Evolutionary conservation across 1,140 invertebrate species (phyloP), one percentile per base, ranked within the genome.

Genomic region (Cotesia typhae): DNA sequence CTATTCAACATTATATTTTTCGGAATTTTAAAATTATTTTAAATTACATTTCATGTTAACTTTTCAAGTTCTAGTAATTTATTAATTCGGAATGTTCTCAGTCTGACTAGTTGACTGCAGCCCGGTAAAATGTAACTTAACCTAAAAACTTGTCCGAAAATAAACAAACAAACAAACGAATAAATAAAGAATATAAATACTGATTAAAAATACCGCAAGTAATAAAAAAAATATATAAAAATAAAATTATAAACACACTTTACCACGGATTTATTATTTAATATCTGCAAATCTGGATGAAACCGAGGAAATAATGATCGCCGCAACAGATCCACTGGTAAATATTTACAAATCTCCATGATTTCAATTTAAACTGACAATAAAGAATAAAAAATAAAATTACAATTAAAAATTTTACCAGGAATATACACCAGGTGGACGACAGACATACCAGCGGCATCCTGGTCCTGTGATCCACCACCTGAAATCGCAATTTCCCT

Each of bases 391-490:
- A 10, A 65, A 59, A 57, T 60, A 37, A 60, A 57, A 20, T 68
- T 17, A 66, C 7, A 55, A 12, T 5, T 28, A 73, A 51, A 66
- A 68, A 51, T 63, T 10, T 67, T 10, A 4, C 35, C 83, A 94
- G 93, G 94, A 96, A 88, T 96, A 94, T 90, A 89, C 94, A 88
- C 95, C 95, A 80, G 93, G 93, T 89, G 95, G 95, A 80, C 90
- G 94, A 84, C 91, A 93, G 82, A 92, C 94, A 84, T 87, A 94
- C 80, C 84, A 89, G 64, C 90, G 90, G 63, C 95, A 96, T 89
- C 95, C 95, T 64, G 92, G 93, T 71, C 88, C 88, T 72, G 83
- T 88, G 59, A 85, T 83, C 60, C 76, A 78, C 57, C 77, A 75
- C 28, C 53, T 67, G 20, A 69, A 74, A n/a, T 37, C 75, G 73